Percentiles rank a stretch among this genome's conserved stretches.
Evolutionary conservation across 2,888 invertebrate species (phyloP).

Genomic region (Ametastegia equiseti): DNA sequence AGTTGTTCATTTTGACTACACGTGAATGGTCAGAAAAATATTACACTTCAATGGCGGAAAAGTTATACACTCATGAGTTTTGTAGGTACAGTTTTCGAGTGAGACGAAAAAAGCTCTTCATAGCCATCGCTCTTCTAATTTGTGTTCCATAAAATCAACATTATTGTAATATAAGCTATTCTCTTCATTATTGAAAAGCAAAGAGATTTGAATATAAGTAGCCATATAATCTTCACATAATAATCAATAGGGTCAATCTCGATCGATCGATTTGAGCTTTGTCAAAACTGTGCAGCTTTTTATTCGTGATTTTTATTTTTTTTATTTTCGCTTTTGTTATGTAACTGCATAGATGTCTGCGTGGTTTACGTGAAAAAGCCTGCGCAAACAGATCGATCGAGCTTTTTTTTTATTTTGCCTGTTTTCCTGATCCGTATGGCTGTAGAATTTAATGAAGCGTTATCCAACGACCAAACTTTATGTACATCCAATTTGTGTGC

Average conservation of each 20-base stretch:
- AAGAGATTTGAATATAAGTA: not conserved
- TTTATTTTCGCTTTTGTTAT: not conserved
- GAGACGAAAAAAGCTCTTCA: too few species aligned
- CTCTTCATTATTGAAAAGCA: too few species aligned
- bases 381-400: not conserved
- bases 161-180: too few species aligned
- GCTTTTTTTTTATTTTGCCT: not conserved
- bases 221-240: too few species aligned
- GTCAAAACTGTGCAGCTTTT: not conserved
- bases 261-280: not conserved
- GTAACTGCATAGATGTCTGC: not conserved
- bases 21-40: too few species aligned
- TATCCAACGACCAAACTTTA: conserved; percentile 30
- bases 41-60: too few species aligned
- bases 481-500: conserved; percentile 8
- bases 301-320: not conserved
- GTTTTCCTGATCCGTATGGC: not conserved
- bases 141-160: too few species aligned
- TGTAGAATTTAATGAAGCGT: conserved; percentile 32
- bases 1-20: too few species aligned
- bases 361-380: not conserved
- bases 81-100: too few species aligned
- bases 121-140: too few species aligned
- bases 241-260: too few species aligned
- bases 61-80: too few species aligned